Evolutionary conservation across 2,797 vertebrate species (phyloP).

Genomic region (Coccyzus lansbergi): DNA sequence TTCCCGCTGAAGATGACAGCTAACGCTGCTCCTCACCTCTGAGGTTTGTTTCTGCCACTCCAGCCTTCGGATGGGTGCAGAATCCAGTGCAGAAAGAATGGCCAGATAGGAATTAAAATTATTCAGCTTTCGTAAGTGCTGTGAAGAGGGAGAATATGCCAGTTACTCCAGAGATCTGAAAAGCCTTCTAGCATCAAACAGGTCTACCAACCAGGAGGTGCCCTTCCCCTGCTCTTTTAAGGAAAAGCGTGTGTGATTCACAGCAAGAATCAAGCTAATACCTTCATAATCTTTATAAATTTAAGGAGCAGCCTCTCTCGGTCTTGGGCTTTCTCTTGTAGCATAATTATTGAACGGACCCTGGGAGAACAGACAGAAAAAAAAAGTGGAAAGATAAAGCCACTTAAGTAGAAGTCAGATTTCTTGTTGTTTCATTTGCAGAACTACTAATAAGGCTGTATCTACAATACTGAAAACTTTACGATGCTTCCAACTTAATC

Average conservation of each 20-base stretch:
- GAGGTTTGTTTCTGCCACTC: slow-evolving; percentile 99
- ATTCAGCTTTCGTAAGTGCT: slow-evolving; percentile 98
- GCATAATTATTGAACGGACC: slow-evolving; percentile 99
- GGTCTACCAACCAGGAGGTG: not conserved
- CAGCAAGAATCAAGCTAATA: slow-evolving; percentile 24
- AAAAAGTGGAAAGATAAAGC: not conserved
- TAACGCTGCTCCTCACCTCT: slow-evolving; percentile 83
- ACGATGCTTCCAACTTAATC: not conserved
- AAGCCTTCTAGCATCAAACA: not conserved
- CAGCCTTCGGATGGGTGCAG: slow-evolving; percentile 94
- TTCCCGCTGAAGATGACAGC: not conserved
- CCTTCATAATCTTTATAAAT: slow-evolving; percentile 99
- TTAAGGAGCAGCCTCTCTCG: slow-evolving; percentile 95
- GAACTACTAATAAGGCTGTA: not conserved
- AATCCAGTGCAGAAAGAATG: slow-evolving; percentile 96
- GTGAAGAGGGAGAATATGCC: not conserved
- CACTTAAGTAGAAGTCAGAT: not conserved
- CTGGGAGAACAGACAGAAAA: slow-evolving; percentile 66
- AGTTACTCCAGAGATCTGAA: not conserved
- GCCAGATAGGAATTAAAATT: slow-evolving; percentile 99
- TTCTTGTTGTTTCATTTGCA: not conserved
- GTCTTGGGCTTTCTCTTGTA: slow-evolving; percentile 98
- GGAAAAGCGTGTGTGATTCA: not conserved
- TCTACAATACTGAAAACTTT: not conserved
- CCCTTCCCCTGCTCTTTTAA: not conserved